Conservation (phyloP, 2,113 vertebrate genomes). For the Dromiciops gliroides region DNA sequence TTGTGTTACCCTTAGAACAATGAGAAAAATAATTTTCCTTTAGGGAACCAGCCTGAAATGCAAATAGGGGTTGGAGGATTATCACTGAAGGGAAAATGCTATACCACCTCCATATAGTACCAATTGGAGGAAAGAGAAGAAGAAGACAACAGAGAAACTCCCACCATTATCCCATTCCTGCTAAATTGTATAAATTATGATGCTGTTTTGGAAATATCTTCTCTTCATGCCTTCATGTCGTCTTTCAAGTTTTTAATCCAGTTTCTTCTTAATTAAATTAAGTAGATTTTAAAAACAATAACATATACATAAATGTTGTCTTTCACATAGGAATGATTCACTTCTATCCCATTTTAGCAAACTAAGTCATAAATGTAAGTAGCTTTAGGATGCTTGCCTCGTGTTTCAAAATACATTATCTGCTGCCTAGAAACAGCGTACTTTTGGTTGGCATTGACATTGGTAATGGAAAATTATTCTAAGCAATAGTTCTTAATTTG, state of each 20-base stretch:
- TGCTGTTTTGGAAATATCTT: background rate
- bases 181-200: too few relatives aligned
- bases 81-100: background rate
- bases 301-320: background rate
- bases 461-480: background rate
- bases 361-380: background rate
- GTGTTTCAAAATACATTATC: background rate
- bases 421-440: background rate
- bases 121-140: background rate
- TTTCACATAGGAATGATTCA: background rate
- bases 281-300: background rate
- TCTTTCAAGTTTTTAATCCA: background rate
- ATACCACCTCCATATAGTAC: conserved; percentile 2
- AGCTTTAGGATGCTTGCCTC: background rate
- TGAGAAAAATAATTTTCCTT: background rate
- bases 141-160: background rate
- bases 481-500: background rate
- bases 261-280: background rate
- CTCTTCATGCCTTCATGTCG: background rate
- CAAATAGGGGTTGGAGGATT: background rate
- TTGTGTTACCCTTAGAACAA: background rate
- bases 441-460: background rate
- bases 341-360: background rate
- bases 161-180: background rate
- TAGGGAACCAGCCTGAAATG: background rate